phyloP scores from a whole-genome alignment of 2,113 vertebrate species.

The Oryctolagus cuniculus region mOryCun1.1 NC_091443.1:69665501-69666000 shows the following conservation, averaged over 20 bases:
- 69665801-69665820: constrained; percentile 17
- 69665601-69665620: not conserved
- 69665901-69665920: not conserved
- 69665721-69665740: not conserved
- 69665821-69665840: not conserved
- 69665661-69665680: not conserved
- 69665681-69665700: not conserved
- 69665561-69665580: no score
- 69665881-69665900: not conserved
- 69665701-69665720: not conserved
- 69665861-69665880: constrained; percentile 25
- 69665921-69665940: constrained; percentile 3
- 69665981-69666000: not conserved
- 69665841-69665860: not conserved
- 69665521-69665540: no score
- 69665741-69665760: constrained; percentile 7
- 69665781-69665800: not conserved
- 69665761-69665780: constrained; percentile 30
- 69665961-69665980: not conserved
- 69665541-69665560: no score
- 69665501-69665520: no score
- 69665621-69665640: not conserved
- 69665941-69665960: not conserved
- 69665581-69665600: not conserved
- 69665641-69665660: not conserved